Evolutionary conservation across 2,888 invertebrate genomes (phyloP).

Genomic region (Chymomyza caudatula): DNA sequence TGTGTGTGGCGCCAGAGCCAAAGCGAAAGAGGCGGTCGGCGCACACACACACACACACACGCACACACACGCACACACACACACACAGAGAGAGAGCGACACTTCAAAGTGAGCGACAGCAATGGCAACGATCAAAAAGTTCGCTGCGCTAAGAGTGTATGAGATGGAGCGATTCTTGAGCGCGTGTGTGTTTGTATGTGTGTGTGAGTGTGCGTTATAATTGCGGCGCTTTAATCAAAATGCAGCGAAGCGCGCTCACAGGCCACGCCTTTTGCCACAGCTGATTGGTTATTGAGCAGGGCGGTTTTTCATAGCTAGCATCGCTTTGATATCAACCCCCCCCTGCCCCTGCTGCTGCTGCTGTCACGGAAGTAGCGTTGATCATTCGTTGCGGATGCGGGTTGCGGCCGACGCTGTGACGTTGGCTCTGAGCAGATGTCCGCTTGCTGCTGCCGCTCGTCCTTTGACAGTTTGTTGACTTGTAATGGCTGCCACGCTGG

Average conservation of each 20-base stretch:
- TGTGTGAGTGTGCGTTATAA: neutral
- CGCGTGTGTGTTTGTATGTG: neutral
- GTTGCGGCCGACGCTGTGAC: neutral
- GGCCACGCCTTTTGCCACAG: conserved; percentile 47
- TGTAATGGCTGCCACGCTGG: conserved; percentile 18
- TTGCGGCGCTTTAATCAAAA: conserved; percentile 52
- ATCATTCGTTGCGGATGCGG: conserved; percentile 12
- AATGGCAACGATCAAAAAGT: conserved; percentile 76
- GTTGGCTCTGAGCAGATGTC: conserved; percentile 57
- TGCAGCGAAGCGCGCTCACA: conserved; percentile 13
- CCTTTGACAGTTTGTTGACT: neutral
- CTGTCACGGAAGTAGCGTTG: conserved; percentile 15
- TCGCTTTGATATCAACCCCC: conserved; percentile 60
- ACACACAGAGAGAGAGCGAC: neutral
- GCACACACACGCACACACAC: conserved; percentile 4
- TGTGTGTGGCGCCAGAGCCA: conserved; percentile 55
- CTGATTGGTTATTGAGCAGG: conserved; percentile 58
- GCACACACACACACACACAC: conserved; percentile 32
- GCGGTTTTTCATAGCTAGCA: conserved; percentile 39
- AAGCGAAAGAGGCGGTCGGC: conserved; percentile 8
- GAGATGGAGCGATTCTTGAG: conserved; percentile 13
- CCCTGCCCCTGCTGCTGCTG: neutral
- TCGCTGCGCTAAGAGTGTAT: conserved; percentile 1
- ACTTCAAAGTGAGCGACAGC: conserved; percentile 16
- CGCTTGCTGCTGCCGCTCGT: conserved; percentile 46